phyloP scores from a whole-genome alignment of 2,113 vertebrate species.

The Solea solea region DNA sequence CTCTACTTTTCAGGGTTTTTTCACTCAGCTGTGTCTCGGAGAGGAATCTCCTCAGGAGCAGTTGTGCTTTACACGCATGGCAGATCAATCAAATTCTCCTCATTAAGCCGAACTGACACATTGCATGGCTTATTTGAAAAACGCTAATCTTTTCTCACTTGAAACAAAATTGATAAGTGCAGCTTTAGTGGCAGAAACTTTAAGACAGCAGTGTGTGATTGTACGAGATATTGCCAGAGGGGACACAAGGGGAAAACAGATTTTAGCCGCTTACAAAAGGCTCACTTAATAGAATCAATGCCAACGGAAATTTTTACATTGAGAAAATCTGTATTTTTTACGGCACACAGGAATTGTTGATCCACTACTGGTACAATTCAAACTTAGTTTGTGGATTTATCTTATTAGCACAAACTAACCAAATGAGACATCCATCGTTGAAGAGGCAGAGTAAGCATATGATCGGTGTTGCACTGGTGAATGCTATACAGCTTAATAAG shows the following conservation, averaged over 20 bases:
- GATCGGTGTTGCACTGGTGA: slow-evolving; percentile 21
- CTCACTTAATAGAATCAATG: no score
- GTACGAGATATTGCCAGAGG: no score
- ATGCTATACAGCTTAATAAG: slow-evolving; percentile 24
- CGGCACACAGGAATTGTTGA: no score
- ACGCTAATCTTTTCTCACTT: background rate
- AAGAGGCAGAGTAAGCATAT: slow-evolving; percentile 21
- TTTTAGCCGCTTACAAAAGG: no score
- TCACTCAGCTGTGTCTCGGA: no score
- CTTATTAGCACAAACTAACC: no score
- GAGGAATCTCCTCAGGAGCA: background rate
- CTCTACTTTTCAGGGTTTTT: background rate
- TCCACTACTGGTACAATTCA: background rate
- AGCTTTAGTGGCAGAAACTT: background rate
- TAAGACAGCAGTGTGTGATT: no score
- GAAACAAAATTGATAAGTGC: background rate
- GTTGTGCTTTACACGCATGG: background rate
- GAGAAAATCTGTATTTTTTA: no score
- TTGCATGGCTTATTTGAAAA: background rate
- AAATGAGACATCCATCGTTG: background rate
- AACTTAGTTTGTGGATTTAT: no score
- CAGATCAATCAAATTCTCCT: background rate
- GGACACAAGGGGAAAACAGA: no score
- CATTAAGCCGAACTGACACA: background rate
- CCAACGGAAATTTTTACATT: no score